Evolutionary conservation across 2,888 invertebrate species (phyloP).

Genomic region (Clanis bilineata): DNA sequence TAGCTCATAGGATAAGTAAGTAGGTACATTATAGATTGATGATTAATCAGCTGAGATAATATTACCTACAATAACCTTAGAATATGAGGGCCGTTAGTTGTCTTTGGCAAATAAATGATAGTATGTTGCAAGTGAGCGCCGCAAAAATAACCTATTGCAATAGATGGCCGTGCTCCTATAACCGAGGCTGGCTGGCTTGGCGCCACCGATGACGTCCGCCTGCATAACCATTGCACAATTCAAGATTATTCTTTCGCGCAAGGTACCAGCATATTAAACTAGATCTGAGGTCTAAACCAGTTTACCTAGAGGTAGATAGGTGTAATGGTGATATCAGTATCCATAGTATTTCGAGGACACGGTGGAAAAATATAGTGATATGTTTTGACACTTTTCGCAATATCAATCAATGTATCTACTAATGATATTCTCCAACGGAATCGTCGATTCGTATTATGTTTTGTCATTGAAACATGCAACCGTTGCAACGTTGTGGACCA

Average conservation of each 20-base stretch:
- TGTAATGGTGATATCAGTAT: too few relatives aligned
- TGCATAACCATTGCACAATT: constrained; percentile 38
- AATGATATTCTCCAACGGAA: too few relatives aligned
- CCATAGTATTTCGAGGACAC: too few relatives aligned
- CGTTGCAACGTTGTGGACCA: constrained; percentile 10
- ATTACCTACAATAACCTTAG: neutral
- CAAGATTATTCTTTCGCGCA: constrained; percentile 2
- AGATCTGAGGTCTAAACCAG: too few relatives aligned
- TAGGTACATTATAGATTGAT: too few relatives aligned
- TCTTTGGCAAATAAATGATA: constrained; percentile 22
- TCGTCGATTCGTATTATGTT: constrained; percentile 28
- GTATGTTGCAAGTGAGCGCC: constrained; percentile 29
- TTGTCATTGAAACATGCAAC: constrained; percentile 20
- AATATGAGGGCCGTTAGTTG: neutral
- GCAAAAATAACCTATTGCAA: constrained; percentile 51
- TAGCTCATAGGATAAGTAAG: too few relatives aligned
- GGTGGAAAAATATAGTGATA: too few relatives aligned
- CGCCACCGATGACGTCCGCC: constrained; percentile 44
- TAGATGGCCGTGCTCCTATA: constrained; percentile 44
- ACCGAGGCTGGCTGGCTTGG: constrained; percentile 44
- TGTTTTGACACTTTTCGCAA: too few relatives aligned
- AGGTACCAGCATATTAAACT: too few relatives aligned
- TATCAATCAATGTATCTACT: too few relatives aligned
- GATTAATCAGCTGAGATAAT: neutral
- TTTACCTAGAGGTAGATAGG: too few relatives aligned